phyloP scores from a whole-genome alignment of 2,797 vertebrate genomes.

The Microcaecilia unicolor region DNA sequence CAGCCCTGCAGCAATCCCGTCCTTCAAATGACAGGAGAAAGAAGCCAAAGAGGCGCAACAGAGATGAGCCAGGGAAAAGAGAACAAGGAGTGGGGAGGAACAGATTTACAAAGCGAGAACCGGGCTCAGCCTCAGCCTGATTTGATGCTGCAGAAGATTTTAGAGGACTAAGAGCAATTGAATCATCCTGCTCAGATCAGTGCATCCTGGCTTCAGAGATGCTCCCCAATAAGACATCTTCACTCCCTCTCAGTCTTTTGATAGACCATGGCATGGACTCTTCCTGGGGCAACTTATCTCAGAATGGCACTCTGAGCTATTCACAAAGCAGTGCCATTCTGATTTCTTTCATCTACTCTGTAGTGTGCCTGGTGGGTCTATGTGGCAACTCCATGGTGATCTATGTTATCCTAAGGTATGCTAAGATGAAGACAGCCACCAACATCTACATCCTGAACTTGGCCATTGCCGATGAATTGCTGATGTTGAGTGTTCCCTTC shows the following conservation, averaged over 20 bases:
- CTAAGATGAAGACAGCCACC: constrained; percentile 87
- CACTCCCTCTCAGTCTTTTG: constrained; percentile 24
- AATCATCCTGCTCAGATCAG: no score
- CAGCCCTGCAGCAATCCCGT: not conserved
- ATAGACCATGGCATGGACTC: constrained; percentile 46
- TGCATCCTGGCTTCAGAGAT: no score
- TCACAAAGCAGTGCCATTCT: constrained; percentile 77
- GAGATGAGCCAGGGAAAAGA: constrained; percentile 11
- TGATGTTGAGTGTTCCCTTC: constrained; percentile 88
- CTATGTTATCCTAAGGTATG: constrained; percentile 81
- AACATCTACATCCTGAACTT: constrained; percentile 85
- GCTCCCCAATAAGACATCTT: constrained; percentile 51
- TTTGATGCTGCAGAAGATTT: no score
- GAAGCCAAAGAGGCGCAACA: not conserved
- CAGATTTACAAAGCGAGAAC: not conserved
- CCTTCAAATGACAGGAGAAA: constrained; percentile 2
- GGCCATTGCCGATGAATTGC: constrained; percentile 79
- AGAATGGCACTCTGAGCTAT: constrained; percentile 67
- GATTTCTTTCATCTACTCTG: constrained; percentile 83
- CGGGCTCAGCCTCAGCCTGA: not conserved
- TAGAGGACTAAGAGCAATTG: no score
- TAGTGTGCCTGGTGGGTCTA: constrained; percentile 80
- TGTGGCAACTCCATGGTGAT: constrained; percentile 87
- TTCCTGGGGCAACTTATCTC: constrained; percentile 51
- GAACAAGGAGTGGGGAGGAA: not conserved